These are phyloP conservation scores for Harpalus rufipes DNA, from an alignment of 2,888 invertebrate genomes.

Conservation along the genomic window DNA sequence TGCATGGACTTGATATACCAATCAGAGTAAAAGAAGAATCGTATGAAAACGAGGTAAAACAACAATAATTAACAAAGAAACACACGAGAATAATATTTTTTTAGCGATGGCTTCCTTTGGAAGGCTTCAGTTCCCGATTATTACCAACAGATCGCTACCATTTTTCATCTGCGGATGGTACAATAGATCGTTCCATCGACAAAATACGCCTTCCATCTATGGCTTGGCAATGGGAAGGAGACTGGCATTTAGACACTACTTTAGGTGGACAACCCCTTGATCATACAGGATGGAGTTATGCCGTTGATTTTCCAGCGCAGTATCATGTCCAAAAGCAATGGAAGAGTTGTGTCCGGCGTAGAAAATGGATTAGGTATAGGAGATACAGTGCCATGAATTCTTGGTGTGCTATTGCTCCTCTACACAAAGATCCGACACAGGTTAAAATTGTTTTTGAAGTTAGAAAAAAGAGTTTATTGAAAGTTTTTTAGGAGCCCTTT, in stretches of 20 bases:
- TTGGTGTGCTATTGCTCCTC: constrained; percentile 94
- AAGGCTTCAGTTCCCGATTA: constrained; percentile 90
- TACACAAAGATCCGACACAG: constrained; percentile 92
- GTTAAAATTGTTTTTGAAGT: constrained; percentile 72
- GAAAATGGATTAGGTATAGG: constrained; percentile 93
- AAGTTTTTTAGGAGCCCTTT: constrained; percentile 87
- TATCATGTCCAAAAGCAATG: constrained; percentile 90
- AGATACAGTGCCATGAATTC: constrained; percentile 93
- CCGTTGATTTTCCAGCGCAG: constrained; percentile 92
- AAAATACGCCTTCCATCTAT: constrained; percentile 92
- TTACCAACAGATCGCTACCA: constrained; percentile 93
- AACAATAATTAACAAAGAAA: constrained; percentile 10
- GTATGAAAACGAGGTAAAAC: constrained; percentile 90
- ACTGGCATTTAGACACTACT: constrained; percentile 92
- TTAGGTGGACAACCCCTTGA: constrained; percentile 92
- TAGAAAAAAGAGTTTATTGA: constrained; percentile 39
- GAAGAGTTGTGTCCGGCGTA: constrained; percentile 93
- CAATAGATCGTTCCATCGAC: constrained; percentile 87
- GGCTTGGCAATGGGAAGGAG: constrained; percentile 98
- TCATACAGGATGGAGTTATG: constrained; percentile 96
- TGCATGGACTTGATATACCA: constrained; percentile 93
- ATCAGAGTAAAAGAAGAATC: constrained; percentile 94
- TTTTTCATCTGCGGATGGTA: constrained; percentile 92
- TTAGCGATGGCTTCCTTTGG: constrained; percentile 92
- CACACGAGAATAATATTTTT: constrained; percentile 68